Evolutionary conservation across 1,140 invertebrate genomes (phyloP), one percentile per base, ranked within the genome.

Genomic region (Himalopsyche phryganea): DNA sequence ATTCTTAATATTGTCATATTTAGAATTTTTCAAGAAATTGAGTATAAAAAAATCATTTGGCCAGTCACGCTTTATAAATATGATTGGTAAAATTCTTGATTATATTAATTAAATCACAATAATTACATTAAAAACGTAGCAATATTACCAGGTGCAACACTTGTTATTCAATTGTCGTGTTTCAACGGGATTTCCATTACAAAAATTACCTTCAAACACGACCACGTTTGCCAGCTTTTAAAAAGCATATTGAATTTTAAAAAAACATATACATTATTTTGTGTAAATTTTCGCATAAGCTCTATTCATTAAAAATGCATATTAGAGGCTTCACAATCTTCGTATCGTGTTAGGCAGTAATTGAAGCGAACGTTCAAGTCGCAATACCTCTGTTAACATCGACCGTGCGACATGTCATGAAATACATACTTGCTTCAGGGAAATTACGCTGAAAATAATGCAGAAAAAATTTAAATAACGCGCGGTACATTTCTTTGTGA

Each of bases 251-350:
- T n/a, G 15, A 40, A 40, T 40, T 6, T 11, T 40, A 11, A 40
- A n/a, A 40, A 11, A 40, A 40, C 18, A 19, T 15, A 45, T 45
- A 17, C 42, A 45, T 15, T 45, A 61, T 61, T 56, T 56, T 51
- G 52, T 42, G 40, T n/a, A n/a, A n/a, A n/a, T n/a, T n/a, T n/a
- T 10, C 53, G 23, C 19, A 20, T 40, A 60, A 60, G 42, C 45
- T 28, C n/a, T 54, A 32, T 50, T 50, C 59, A 61, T 55, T 61
- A 61, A 61, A 61, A 61, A 61, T 61, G 59, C 52, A 55, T 48
- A 61, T 61, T 61, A 50, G 47, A 61, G 48, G 36, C 41, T 49
- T 19, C 40, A 52, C 55, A 61, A 61, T 61, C 48, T 55, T 61
- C 32, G 42, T 61, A 56, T 61, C 59, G 59, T 61, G 59, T 50